A percentile compares a stretch with the other conserved stretches of the same genome.
Conservation (phyloP, 2,888 invertebrate genomes). For the Meloe dianella region DNA sequence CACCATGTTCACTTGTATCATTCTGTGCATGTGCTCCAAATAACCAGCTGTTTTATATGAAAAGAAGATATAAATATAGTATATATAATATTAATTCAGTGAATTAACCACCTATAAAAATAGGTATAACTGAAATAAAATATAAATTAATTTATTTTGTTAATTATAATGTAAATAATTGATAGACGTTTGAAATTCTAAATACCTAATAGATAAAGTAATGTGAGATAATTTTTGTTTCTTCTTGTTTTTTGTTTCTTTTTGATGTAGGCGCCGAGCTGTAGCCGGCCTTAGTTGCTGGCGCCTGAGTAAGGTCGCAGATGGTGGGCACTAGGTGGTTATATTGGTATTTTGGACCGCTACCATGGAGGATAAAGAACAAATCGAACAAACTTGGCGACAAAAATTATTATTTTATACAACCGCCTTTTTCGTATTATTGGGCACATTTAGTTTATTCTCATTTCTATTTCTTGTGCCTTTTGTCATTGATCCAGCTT, state of each 20-base stretch:
- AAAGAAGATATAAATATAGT: background rate
- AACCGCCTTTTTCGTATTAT: slow-evolving; percentile 89
- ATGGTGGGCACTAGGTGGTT: slow-evolving; percentile 56
- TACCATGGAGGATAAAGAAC: slow-evolving; percentile 77
- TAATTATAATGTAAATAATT: background rate
- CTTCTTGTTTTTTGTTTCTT: no score
- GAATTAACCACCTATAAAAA: background rate
- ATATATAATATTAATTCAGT: background rate
- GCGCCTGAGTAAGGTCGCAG: slow-evolving; percentile 54
- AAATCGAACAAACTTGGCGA: slow-evolving; percentile 74
- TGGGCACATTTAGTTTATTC: slow-evolving; percentile 90
- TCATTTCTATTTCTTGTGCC: slow-evolving; percentile 93
- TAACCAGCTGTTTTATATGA: slow-evolving; percentile 34
- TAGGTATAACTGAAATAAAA: background rate
- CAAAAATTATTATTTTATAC: slow-evolving; percentile 92
- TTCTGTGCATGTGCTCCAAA: slow-evolving; percentile 43
- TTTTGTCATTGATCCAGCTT: slow-evolving; percentile 93
- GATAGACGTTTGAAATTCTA: background rate
- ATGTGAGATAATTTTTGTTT: slow-evolving; percentile 28
- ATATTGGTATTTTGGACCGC: slow-evolving; percentile 43
- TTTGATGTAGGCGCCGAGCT: slow-evolving; percentile 45
- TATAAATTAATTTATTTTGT: background rate
- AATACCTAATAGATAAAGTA: slow-evolving; percentile 20
- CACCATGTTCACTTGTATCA: slow-evolving; percentile 52
- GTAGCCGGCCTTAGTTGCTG: slow-evolving; percentile 56